These are phyloP conservation scores for Cirrhinus molitorella DNA, from an alignment of 2,797 vertebrate genomes.

Conservation along the genomic window DNA sequence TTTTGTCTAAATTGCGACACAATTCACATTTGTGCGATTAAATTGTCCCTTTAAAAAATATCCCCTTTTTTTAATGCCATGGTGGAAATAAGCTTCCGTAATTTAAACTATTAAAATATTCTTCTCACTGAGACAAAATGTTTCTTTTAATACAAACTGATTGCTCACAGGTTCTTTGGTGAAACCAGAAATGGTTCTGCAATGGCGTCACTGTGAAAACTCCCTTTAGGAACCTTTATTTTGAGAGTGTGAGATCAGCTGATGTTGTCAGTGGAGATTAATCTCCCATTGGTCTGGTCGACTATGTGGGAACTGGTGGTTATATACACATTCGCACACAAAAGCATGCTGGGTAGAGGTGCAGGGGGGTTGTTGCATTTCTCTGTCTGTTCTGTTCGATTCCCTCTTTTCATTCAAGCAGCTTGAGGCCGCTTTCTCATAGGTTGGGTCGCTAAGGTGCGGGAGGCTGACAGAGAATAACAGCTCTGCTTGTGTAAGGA, in stretches of 20 bases:
- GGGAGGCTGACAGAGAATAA: not conserved
- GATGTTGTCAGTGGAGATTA: slow-evolving; percentile 28
- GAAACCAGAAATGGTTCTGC: not conserved
- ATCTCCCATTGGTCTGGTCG: slow-evolving; percentile 14
- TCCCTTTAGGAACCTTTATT: not conserved
- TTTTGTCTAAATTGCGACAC: too few relatives aligned
- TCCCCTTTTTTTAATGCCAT: not conserved
- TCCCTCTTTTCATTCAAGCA: slow-evolving; percentile 40
- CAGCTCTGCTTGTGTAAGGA: not conserved
- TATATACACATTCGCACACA: slow-evolving; percentile 25
- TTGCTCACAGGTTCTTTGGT: not conserved
- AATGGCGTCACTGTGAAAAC: not conserved
- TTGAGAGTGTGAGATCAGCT: not conserved
- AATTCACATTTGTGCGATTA: not conserved
- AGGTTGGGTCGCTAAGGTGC: slow-evolving; percentile 25
- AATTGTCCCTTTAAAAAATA: not conserved
- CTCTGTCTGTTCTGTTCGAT: slow-evolving; percentile 40
- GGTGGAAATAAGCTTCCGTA: not conserved
- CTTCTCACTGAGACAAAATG: not conserved
- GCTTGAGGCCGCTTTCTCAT: slow-evolving; percentile 34
- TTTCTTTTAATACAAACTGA: not conserved
- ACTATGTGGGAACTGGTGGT: slow-evolving; percentile 46
- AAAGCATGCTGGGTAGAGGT: slow-evolving; percentile 40
- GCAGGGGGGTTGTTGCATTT: slow-evolving; percentile 14
- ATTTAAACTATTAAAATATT: not conserved